Percentiles rank a stretch among this genome's conserved stretches.
Conservation (phyloP, 92 coral and sea anemone genomes). For the Umimayanthus chanpuru region DNA sequence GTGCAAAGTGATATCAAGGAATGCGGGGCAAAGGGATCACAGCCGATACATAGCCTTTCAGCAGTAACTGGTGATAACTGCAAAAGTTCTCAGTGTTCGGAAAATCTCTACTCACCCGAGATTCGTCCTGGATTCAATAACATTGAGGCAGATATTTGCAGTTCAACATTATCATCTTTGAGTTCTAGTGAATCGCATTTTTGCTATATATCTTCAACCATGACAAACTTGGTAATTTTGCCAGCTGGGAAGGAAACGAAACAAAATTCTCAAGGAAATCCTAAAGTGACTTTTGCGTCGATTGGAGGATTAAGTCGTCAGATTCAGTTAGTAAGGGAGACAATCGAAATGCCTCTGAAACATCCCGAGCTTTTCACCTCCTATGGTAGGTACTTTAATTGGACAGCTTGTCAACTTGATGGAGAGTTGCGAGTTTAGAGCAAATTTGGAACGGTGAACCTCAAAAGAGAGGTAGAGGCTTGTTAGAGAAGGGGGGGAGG, state of each 20-base stretch:
- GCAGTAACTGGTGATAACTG: neutral
- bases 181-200: conserved; percentile 5
- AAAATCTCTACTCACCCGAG: neutral
- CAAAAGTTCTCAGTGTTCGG: neutral
- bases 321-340: conserved; percentile 82
- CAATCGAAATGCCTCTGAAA: conserved; percentile 85
- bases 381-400: conserved; percentile 68
- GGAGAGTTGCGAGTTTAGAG: too few species aligned
- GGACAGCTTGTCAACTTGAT: neutral
- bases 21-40: too few species aligned
- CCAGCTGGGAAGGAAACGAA: conserved; percentile 45
- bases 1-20: neutral
- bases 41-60: neutral
- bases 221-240: conserved; percentile 68
- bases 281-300: conserved; percentile 68
- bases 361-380: conserved; percentile 80
- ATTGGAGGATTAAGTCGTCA: conserved; percentile 89
- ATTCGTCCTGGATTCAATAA: neutral
- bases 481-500: too few species aligned
- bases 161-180: neutral
- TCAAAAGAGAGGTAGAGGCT: too few species aligned
- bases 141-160: neutral
- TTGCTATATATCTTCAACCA: conserved; percentile 77
- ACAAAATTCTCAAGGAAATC: conserved; percentile 5
- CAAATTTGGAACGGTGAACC: neutral